phyloP scores from a whole-genome alignment of 1,140 invertebrate species.

The Camponotus pennsylvanicus region DNA sequence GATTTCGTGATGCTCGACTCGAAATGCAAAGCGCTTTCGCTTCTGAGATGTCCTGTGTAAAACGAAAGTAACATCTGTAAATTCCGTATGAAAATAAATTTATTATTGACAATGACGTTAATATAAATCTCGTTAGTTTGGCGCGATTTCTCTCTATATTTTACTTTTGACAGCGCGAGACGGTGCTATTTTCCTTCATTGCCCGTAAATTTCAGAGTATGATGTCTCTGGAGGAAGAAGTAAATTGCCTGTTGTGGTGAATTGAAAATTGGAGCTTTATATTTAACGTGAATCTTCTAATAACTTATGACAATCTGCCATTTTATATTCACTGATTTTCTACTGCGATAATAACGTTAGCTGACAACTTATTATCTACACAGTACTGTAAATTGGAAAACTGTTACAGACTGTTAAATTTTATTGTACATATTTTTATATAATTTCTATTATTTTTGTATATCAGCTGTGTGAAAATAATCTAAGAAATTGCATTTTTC shows the following conservation, averaged over 20 bases:
- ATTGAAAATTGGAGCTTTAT: background rate
- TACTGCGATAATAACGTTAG: background rate
- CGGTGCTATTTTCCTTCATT: background rate
- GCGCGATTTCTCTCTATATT: background rate
- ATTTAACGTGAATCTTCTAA: constrained; percentile 14
- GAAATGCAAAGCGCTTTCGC: constrained; percentile 32
- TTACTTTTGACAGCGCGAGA: background rate
- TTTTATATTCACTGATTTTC: background rate
- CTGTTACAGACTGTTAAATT: background rate
- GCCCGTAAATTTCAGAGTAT: background rate
- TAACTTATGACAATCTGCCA: constrained; percentile 27
- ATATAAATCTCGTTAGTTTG: background rate
- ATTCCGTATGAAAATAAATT: constrained; percentile 18
- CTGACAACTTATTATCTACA: background rate
- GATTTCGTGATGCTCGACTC: constrained; percentile 39
- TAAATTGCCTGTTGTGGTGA: background rate
- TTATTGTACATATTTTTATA: background rate
- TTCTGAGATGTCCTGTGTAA: background rate
- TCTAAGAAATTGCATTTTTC: constrained; percentile 8
- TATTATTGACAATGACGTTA: constrained; percentile 22
- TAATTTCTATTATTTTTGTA: background rate
- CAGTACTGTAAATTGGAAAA: constrained; percentile 16
- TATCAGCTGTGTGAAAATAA: background rate
- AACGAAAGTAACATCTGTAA: constrained; percentile 24
- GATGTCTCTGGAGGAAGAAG: background rate